Conservation (phyloP, 53 echinoderm and acorn worm species). For the Echinometra lucunter region DNA sequence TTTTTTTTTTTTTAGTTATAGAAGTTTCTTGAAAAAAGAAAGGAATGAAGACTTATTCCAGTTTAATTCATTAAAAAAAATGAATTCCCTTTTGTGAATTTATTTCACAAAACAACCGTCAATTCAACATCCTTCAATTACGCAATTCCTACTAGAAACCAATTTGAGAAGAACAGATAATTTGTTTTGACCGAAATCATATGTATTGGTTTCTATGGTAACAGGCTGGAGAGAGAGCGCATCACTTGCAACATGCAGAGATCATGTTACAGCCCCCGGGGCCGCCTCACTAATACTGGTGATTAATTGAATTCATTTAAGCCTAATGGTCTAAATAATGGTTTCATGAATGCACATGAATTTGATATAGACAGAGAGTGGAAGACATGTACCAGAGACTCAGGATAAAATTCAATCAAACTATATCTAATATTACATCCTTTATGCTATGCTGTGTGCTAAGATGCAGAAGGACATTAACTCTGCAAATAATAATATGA, state of each 20-base stretch:
- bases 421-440: not conserved
- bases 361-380: not conserved
- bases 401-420: not conserved
- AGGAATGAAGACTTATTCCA: not conserved
- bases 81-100: not conserved
- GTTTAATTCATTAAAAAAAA: not conserved
- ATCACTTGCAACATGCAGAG: slow-evolving; percentile 29
- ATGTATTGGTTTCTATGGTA: not conserved
- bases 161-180: not conserved
- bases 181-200: slow-evolving; percentile 14
- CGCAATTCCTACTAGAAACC: not conserved
- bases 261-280: not conserved
- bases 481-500: not conserved
- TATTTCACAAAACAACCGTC: not conserved
- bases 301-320: slow-evolving; percentile 35
- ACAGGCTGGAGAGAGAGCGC: not conserved
- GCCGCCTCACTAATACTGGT: not conserved
- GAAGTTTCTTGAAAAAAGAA: too few species aligned
- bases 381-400: not conserved
- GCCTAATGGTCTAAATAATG: slow-evolving; percentile 26
- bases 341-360: not conserved
- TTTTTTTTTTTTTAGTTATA: too few species aligned
- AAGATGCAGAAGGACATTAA: not conserved
- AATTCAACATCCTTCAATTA: not conserved
- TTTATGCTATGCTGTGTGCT: not conserved